Evolutionary conservation across 2,888 invertebrate genomes (phyloP).

Genomic region (Drosophila lutescens): DNA sequence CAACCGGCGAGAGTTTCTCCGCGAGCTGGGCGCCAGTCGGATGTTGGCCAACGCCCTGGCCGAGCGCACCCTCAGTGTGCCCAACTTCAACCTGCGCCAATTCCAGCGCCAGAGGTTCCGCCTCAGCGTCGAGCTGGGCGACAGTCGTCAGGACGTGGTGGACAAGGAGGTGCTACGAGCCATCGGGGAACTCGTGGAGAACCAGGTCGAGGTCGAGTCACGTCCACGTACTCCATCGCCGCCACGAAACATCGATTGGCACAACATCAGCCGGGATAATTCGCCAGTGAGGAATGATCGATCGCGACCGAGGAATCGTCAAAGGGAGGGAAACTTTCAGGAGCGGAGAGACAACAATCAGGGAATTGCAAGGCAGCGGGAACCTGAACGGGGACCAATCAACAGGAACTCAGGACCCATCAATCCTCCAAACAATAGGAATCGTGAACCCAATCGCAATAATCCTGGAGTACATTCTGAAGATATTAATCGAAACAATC

Average conservation of each 20-base stretch:
- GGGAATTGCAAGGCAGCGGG: not conserved
- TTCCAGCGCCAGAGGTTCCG: conserved; percentile 39
- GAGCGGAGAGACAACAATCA: conserved; percentile 16
- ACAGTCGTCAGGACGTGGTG: conserved; percentile 30
- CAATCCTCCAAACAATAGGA: not conserved
- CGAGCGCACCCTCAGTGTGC: conserved; percentile 24
- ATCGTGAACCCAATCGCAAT: not conserved
- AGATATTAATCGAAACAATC: not conserved
- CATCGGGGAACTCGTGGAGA: conserved; percentile 34
- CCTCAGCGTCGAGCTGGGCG: conserved; percentile 46
- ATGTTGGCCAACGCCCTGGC: conserved; percentile 47
- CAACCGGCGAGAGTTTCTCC: conserved; percentile 49
- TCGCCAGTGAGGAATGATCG: not conserved
- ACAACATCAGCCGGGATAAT: conserved; percentile 8
- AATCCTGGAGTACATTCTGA: not conserved
- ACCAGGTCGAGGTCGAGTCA: not conserved
- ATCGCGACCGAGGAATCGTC: conserved; percentile 7
- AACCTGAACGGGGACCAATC: not conserved
- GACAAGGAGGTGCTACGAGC: conserved; percentile 36
- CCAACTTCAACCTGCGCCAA: conserved; percentile 48
- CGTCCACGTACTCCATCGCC: conserved; percentile 51
- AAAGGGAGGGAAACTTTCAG: conserved; percentile 1
- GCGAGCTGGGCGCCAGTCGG: conserved; percentile 46
- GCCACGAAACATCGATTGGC: conserved; percentile 58
- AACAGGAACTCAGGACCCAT: not conserved